Evolutionary conservation across 2,113 vertebrate species (phyloP), one percentile per base, ranked within the genome.

Genomic region (Peromyscus californicus): DNA sequence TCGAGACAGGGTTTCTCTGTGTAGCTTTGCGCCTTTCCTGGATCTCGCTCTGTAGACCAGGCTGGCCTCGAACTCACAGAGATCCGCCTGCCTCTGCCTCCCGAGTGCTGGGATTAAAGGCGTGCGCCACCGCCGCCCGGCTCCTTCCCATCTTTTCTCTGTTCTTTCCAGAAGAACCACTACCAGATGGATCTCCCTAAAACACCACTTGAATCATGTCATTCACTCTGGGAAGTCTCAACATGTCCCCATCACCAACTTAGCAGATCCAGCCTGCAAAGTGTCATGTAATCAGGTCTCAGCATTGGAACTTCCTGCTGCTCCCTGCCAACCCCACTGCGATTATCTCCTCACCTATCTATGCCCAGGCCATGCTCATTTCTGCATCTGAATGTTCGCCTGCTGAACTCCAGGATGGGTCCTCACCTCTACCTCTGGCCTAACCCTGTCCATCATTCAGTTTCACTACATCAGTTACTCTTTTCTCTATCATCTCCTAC

Each of bases 111-210:
- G n/a, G n/a, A n/a, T n/a, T n/a, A n/a, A n/a, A n/a, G n/a, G n/a
- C n/a, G n/a, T n/a, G n/a, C n/a, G n/a, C n/a, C n/a, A n/a, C n/a
- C n/a, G n/a, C n/a, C n/a, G n/a, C n/a, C n/a, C n/a, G n/a, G n/a
- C n/a, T n/a, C n/a, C n/a, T n/a, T n/a, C n/a, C n/a, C 63, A 42
- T 74, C 74, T 82, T 80, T 54, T 75, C 33, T 92, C 26, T 92
- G 51, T 2, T 74, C 72, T 95, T 84, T 94, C 57, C 39, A 29
- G 76, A 78, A 93, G 74, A 95, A 51, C 75, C 17, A 78, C n/a
- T 89, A 54, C 45, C 82, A 59, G n/a, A n/a, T 16, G 2, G 54
- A 29, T 89, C 69, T 74, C 93, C 78, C 89, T 39, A 63, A 90
- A 51, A 80, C 29, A 54, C 31, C 24, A 36, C 67, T 72, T 57